Evolutionary conservation across 2,797 vertebrate species (phyloP), one percentile per base, ranked within the genome.

Genomic region (Peromyscus melanophrys): DNA sequence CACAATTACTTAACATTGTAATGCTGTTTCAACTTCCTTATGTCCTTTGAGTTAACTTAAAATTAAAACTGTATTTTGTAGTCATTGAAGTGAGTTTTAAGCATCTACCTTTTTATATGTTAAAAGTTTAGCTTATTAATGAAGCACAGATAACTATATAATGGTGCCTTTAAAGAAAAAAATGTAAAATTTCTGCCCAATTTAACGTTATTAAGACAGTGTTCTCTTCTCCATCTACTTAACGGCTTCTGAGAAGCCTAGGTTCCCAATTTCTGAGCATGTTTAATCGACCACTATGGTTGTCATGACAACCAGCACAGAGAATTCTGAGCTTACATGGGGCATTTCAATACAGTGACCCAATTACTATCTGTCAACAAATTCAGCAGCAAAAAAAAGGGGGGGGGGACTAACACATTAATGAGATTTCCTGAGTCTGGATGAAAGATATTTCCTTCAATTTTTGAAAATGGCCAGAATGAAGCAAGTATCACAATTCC

Each of bases 321-420:
- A 99, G 98, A 99, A 99, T 99, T 99, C 98, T 94, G 98, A 98
- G 99, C 99, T 99, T 99, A 98, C 99, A 98, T 90, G 75, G 96
- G 98, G 99, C 98, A 98, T 99, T 99, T 99, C 99, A 99, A 99
- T 99, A 99, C 99, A 97, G 98, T 99, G 99, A 99, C 99, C 99
- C 99, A 99, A 99, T 99, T 99, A 99, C 99, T 98, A 98, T 99
- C 99, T 99, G 99, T 99, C 99, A 99, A 99, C 99, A 99, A 99
- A 99, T 99, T 99, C 99, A 99, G 98, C 97, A 98, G 99, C 99
- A 99, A 99, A 99, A 99, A 99, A 98, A 99, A 98, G 98, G 99
- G 98, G 14, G 52, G 52, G 13, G 13, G 52, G 52, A 97, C 98
- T 99, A 98, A 98, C 98, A 98, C 98, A 98, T 99, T 99, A 98